Base-by-base conservation (phyloP, 2,797 vertebrate genomes). In the Aplochiton taeniatus region DNA sequence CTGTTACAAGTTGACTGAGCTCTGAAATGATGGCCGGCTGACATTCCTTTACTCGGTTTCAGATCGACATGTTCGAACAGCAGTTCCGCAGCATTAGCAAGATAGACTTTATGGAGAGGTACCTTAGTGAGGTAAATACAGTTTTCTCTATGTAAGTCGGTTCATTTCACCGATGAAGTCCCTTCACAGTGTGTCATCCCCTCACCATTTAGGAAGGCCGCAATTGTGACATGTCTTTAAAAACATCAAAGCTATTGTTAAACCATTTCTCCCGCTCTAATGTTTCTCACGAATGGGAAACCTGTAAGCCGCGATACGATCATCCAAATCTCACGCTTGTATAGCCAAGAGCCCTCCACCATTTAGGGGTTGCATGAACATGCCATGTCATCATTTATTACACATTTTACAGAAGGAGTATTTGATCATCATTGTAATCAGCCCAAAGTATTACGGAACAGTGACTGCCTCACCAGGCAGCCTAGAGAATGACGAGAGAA, bases 21-120 rank as follows among this genome's bases (percentile, higher is more conserved):
- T 49, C 20, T 9, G 12, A 2, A 47, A 48, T 61, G 54, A n/a
- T 6, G 1, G 9, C 10, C 46, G n/a, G 19, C 16, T 55, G 7
- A 49, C 13, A 52, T 41, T 44, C 4, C 58, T 61, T 60, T 41
- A 12, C 4, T 62, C n/a, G 58, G 59, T 79, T 85, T 61, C 82
- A 94, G 93, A 93, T 94, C 13, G 93, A 94, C 70, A 89, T 93
- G 73, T 93, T 94, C 1, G 92, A 94, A 76, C 93, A 94, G 72
- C 91, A 93, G 82, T 92, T 92, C 74, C 87, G 89, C 64, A 94
- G 93, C 66, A 93, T 94, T 69, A 94, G 91, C 84, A 93, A 92
- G 82, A 94, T 94, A 4, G 93, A 94, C 82, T 94, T 93, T 81
- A 94, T 94, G 93, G 93, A 94, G 83, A 79, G 90, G 1, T 94